Base-by-base conservation (phyloP, 1,140 invertebrate species). In the Drosophila ambigua region DNA sequence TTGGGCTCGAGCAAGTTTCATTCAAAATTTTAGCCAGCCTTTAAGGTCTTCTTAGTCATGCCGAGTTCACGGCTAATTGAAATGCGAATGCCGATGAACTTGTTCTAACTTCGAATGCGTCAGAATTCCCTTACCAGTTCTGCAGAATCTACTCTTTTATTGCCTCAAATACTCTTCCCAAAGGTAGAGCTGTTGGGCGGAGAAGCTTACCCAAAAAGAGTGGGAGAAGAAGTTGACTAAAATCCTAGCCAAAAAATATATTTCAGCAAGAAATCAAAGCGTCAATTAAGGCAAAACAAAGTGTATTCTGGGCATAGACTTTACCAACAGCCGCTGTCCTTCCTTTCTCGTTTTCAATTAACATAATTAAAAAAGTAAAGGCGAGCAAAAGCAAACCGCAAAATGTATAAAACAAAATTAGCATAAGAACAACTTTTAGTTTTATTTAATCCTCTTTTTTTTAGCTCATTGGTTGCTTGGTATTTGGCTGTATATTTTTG, bases 341-440 rank as follows among this genome's bases (percentile, higher is more conserved):
- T 81, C 57, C 39, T 58, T 77, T 67, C 54, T 63, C 72, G 57
- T 77, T 85, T 67, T 81, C 55, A 83, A 88, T 88, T 88, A 88
- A 73, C 83, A 88, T 88, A 88, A 77, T 85, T 85, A 85, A 85
- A 80, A 80, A 77, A 69, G 69, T 72, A 84, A 88, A 88, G 81
- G 65, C 84, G 68, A 83, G 79, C 83, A 87, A 64, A 55, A 55
- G 46, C 65, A 63, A 64, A 53, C 48, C 53, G 35, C 46, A 73
- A 66, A 59, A 44, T 68, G 35, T 64, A 79, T 74, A 65, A 57
- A 61, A 79, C 59, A 4, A 45, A 51, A 84, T 87, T 88, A 64
- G 69, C 78, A 87, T 87, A 74, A 83, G 82, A 87, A 85, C 83
- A 85, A 87, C 82, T 87, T 85, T 82, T 82, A 64, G 66, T 87